Evolutionary conservation across 1,140 invertebrate genomes (phyloP).

Genomic region (Drosophila takahashii): DNA sequence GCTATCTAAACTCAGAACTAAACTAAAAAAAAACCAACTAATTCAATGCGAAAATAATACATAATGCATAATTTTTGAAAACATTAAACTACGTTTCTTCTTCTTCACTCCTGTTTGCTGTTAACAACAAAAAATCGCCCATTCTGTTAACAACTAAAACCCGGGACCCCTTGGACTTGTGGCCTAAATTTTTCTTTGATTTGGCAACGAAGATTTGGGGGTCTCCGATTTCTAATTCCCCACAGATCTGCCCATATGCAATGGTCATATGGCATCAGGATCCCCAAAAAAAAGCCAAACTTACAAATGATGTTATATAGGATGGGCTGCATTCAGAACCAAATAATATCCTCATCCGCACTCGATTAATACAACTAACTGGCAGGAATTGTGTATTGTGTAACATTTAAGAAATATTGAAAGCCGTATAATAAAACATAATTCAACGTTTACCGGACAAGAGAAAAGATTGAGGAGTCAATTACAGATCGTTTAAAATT

Average conservation of each 20-base stretch:
- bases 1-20: conserved; percentile 70
- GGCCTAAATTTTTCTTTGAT: conserved; percentile 21
- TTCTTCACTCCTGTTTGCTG: conserved; percentile 5
- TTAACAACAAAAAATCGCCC: conserved; percentile 6
- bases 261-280: conserved; percentile 39
- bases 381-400: conserved; percentile 43
- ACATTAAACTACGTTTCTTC: conserved; percentile 52
- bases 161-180: conserved; percentile 27
- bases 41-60: conserved; percentile 70
- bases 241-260: conserved; percentile 43
- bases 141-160: conserved; percentile 48
- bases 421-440: conserved; percentile 43
- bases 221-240: background rate
- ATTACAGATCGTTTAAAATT: conserved; percentile 25
- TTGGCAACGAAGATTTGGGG: conserved; percentile 44
- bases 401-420: conserved; percentile 41
- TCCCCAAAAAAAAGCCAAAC: background rate
- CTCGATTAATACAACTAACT: conserved; percentile 48
- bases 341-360: conserved; percentile 51
- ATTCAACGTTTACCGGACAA: conserved; percentile 43
- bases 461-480: background rate
- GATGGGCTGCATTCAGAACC: conserved; percentile 54
- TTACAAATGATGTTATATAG: conserved; percentile 26
- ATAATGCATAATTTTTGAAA: conserved; percentile 74
- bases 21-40: conserved; percentile 52